These are phyloP conservation scores for Calidris pygmaea DNA, from an alignment of 2,113 vertebrate species.

Conservation along the genomic window DNA sequence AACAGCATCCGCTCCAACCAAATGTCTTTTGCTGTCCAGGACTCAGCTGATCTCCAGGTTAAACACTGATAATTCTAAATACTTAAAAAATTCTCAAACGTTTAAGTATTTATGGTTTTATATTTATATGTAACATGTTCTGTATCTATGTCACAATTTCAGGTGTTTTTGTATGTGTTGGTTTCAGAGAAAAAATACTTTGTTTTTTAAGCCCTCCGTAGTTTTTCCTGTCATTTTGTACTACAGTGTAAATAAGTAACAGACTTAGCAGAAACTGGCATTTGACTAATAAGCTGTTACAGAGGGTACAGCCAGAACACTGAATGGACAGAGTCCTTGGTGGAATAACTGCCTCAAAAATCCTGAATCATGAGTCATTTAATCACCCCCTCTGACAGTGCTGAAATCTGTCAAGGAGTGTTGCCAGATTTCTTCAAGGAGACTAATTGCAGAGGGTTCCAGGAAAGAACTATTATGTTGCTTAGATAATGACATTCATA, in stretches of 20 bases:
- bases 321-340: neutral
- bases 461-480: neutral
- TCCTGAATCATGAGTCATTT: neutral
- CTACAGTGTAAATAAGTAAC: neutral
- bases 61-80: neutral
- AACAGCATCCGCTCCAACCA: conserved; percentile 76
- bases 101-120: neutral
- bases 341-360: neutral
- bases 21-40: conserved; percentile 79
- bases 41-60: conserved; percentile 83
- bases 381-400: neutral
- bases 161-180: neutral
- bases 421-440: neutral
- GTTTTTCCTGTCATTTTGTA: neutral
- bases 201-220: neutral
- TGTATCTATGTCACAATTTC: neutral
- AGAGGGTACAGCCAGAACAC: neutral
- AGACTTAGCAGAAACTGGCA: neutral
- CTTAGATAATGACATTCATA: neutral
- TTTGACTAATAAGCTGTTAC: neutral
- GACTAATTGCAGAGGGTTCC: neutral
- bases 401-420: neutral
- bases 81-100: neutral
- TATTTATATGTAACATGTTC: neutral
- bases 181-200: neutral